Base-by-base conservation (phyloP, 2,888 invertebrate genomes). In the Adela reaumurella region DNA sequence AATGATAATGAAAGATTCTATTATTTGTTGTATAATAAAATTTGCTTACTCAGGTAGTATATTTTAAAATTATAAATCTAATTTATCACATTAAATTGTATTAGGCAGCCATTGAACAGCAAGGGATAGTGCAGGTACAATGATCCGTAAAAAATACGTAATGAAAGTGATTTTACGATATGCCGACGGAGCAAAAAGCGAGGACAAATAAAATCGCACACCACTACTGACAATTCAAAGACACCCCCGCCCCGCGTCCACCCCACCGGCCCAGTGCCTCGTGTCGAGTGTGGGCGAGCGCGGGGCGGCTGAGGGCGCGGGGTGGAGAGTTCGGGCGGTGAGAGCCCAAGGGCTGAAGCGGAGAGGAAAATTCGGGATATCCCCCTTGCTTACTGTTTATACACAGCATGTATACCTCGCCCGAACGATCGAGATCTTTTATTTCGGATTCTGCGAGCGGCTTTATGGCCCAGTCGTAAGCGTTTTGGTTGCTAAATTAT, bases 371-470 rank as follows among this genome's bases (percentile, higher is more conserved):
- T 49, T 49, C 41, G 48, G 48, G 46, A 45, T 46, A 62, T 63
- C 67, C 70, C 74, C 70, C 62, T 61, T 64, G 68, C 72, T 74
- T 35, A 35, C 35, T 35, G 35, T 35, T 35, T 14, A 74, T 77
- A 74, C 76, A 76, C 68, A 70, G 68, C 63, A 64, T 67, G 67
- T 74, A 74, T 74, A 70, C 70, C 68, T 67, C 70, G 69, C 68
- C 73, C 73, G 70, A 74, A 67, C 70, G 68, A 70, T 71, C 70
- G 74, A 76, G 76, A 72, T 74, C 76, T 72, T 74, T 74, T 74
- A 43, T 45, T 69, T 73, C 62, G 69, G 74, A 74, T 70, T 74
- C 67, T 65, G 62, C 69, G 70, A 72, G 69, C 60, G 68, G 64
- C 70, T 77, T 77, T 76, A 74, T 72, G 73, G 65, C 62, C 63